Evolutionary conservation across 2,797 vertebrate genomes (phyloP), one percentile per base, ranked within the genome.

Genomic region (Sparus aurata): DNA sequence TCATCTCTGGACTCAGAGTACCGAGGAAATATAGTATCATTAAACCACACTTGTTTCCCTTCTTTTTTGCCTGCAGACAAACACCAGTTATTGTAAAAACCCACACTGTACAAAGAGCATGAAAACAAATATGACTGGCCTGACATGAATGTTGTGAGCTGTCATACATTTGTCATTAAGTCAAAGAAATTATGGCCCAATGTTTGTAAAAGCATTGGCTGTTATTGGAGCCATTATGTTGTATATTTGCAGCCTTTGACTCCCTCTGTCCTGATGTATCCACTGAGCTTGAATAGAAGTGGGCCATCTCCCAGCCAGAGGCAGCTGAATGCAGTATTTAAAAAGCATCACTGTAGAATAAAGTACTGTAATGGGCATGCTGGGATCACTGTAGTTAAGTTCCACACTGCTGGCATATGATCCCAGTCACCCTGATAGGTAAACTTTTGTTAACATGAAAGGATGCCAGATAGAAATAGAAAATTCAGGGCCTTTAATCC

Each of bases 281-380:
- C 13, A 38, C 43, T 52, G 61, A 50, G 34, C 66, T 76, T 12
- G 59, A 46, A 57, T 10, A 54, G 61, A 79, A 79, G 74, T 81
- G 66, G 75, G 77, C 69, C 69, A 80, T 73, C 23, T 77, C 46
- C 1, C 65, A 82, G 78, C 66, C 62, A 73, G 75, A 69, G 38
- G 66, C 54, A 18, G n/a, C 50, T 78, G 59, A 77, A 66, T 58
- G 68, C 65, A 76, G 55, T 60, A 73, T 67, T 79, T 63, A 76
- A 74, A 74, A 69, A 69, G 58, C 17, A 17, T 80, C 55, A 74
- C 60, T 68, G 70, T 47, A 75, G 52, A 75, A 72, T 69, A 20
- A 46, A 49, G 41, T 38, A 61, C 47, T 66, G 59, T 84, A 60
- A 75, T 47, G 55, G 23, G 18, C 61, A 64, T 67, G 58, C 63